Evolutionary conservation across 2,113 vertebrate species (phyloP).

Genomic region (Tringa solitaria): DNA sequence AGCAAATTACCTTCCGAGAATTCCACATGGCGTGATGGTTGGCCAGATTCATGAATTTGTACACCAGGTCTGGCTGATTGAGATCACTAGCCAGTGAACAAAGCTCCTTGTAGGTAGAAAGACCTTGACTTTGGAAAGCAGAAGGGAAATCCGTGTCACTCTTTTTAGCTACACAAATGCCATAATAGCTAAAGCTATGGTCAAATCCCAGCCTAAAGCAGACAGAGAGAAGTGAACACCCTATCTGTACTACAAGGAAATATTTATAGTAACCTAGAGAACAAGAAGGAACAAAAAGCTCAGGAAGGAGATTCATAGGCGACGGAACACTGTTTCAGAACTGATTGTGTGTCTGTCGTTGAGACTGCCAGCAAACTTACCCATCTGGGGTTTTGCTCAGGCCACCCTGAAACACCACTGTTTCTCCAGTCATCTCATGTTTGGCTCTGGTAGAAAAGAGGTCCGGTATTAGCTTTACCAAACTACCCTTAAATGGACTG

Average conservation of each 20-base stretch:
- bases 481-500: not conserved
- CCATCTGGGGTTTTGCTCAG: constrained; percentile 96
- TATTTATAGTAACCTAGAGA: not conserved
- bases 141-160: not conserved
- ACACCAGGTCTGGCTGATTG: constrained; percentile 96
- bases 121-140: constrained; percentile 83
- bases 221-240: not conserved
- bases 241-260: not conserved
- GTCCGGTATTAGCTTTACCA: not conserved
- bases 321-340: not conserved
- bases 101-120: constrained; percentile 97
- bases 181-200: not conserved
- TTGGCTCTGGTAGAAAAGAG: constrained; percentile 77
- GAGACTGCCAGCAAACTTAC: constrained; percentile 70
- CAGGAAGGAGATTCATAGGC: not conserved
- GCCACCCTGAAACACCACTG: constrained; percentile 92
- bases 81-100: constrained; percentile 97
- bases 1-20: constrained; percentile 89
- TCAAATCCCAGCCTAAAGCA: not conserved
- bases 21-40: constrained; percentile 99
- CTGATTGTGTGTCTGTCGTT: not conserved
- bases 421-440: constrained; percentile 90
- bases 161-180: not conserved
- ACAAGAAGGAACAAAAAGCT: not conserved
- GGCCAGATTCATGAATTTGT: constrained; percentile 99